Base-by-base conservation (phyloP, 2,888 invertebrate species). In the Apodemia mormo region DNA sequence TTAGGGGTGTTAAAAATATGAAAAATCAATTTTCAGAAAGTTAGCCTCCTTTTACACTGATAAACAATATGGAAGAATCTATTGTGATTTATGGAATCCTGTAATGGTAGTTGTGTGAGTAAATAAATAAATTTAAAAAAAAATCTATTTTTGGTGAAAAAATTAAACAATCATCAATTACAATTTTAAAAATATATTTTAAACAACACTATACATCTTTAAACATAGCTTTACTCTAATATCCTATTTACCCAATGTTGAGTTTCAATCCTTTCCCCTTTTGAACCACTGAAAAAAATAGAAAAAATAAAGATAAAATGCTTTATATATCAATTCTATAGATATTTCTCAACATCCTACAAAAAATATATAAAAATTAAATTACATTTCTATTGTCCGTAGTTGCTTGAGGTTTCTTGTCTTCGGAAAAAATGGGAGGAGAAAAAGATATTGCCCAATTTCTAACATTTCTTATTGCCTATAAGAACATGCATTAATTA, bases 101-200 rank as follows among this genome's bases (percentile, higher is more conserved):
- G n/a, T n/a, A n/a, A n/a, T n/a, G n/a, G n/a, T n/a, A n/a, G n/a
- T n/a, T n/a, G n/a, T n/a, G n/a, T n/a, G n/a, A n/a, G n/a, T n/a
- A 33, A 33, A 33, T 2, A 33, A 33, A 33, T 33, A 33, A 3
- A 33, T 3, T 2, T 33, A 33, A 33, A 2, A 2, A 2, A 33
- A 33, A 33, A 9, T 2, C 2, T 40, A 1, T 40, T 12, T 12
- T 45, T 12, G 12, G 3, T 4, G 45, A n/a, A 4, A 45, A 4
- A 49, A 49, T 49, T 14, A 49, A 49, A 49, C 49, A 49, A 14
- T 49, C n/a, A 5, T 14, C 2, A 5, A 1, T 49, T n/a, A 49
- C 49, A 61, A 61, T 10, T 61, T 33, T 33, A 7, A 33, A 61
- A 61, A 61, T 61, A 61, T 61, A 61, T 61, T 30, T 61, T 61